Conservation (phyloP, 2,113 vertebrate species). For the Hypanus sabinus region DNA sequence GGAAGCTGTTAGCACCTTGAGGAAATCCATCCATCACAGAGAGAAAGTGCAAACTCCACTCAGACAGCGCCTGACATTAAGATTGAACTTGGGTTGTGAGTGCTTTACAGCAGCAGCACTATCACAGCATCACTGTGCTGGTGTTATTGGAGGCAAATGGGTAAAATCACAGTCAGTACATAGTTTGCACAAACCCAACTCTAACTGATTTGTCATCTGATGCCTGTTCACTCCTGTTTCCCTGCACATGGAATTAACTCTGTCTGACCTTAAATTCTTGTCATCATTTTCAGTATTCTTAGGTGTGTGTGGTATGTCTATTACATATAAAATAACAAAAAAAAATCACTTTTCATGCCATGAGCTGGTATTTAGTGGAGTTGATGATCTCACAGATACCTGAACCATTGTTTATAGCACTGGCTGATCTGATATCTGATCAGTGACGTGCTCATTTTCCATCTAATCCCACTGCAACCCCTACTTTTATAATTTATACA, state of each 20-base stretch:
- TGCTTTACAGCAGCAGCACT: too few species aligned
- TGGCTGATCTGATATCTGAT: constrained; percentile 9
- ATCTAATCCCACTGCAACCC: background rate
- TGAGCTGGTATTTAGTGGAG: background rate
- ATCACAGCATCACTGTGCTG: too few species aligned
- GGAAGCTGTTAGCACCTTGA: too few species aligned
- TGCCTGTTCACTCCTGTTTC: background rate
- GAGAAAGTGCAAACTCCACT: too few species aligned
- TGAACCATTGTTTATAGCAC: background rate
- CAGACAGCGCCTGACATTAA: too few species aligned
- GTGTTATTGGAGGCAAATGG: background rate
- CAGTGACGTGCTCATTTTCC: background rate
- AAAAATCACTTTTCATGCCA: background rate
- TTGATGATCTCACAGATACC: background rate
- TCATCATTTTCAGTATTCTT: background rate
- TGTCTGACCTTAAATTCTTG: background rate
- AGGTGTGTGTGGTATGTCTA: too few species aligned
- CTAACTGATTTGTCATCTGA: background rate
- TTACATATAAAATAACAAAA: background rate
- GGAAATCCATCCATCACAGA: too few species aligned
- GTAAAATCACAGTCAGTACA: background rate
- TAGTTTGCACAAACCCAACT: background rate
- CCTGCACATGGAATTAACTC: background rate
- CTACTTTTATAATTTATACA: background rate
- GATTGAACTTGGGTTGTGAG: too few species aligned